Conservation (phyloP, 1,140 invertebrate genomes). For the Centruroides vittatus region DNA sequence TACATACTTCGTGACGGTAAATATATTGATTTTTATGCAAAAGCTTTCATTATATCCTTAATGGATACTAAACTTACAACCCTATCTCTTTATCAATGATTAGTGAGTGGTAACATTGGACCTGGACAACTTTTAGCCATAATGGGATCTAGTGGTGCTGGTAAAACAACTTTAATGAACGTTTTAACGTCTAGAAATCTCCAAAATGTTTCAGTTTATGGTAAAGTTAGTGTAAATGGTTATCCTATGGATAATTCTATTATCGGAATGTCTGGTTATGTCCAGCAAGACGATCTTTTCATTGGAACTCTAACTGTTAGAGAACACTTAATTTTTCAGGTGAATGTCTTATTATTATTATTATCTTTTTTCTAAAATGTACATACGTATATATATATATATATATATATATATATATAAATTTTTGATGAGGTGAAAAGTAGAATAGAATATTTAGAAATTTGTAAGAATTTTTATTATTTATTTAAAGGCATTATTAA, state of each 20-base stretch:
- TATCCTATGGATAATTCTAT: slow-evolving; percentile 33
- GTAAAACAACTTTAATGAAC: slow-evolving; percentile 90
- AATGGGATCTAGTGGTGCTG: slow-evolving; percentile 87
- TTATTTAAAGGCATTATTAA: slow-evolving; percentile 56
- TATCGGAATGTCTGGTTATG: slow-evolving; percentile 58
- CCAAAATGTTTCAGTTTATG: slow-evolving; percentile 49
- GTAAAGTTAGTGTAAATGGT: slow-evolving; percentile 52
- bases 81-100: too few relatives aligned
- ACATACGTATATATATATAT: too few relatives aligned
- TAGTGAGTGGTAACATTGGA: slow-evolving; percentile 69
- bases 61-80: too few relatives aligned
- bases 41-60: too few relatives aligned
- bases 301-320: slow-evolving; percentile 78
- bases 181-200: slow-evolving; percentile 65
- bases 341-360: slow-evolving; percentile 24
- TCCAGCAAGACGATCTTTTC: slow-evolving; percentile 91
- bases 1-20: too few relatives aligned
- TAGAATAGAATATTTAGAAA: too few relatives aligned
- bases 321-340: slow-evolving; percentile 85
- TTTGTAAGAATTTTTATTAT: background rate
- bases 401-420: too few relatives aligned
- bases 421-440: too few relatives aligned
- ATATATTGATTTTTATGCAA: too few relatives aligned
- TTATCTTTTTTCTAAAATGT: too few relatives aligned
- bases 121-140: slow-evolving; percentile 81